phyloP scores from a whole-genome alignment of 92 coral and sea anemone species.

The Heliopora coerulea region DNA sequence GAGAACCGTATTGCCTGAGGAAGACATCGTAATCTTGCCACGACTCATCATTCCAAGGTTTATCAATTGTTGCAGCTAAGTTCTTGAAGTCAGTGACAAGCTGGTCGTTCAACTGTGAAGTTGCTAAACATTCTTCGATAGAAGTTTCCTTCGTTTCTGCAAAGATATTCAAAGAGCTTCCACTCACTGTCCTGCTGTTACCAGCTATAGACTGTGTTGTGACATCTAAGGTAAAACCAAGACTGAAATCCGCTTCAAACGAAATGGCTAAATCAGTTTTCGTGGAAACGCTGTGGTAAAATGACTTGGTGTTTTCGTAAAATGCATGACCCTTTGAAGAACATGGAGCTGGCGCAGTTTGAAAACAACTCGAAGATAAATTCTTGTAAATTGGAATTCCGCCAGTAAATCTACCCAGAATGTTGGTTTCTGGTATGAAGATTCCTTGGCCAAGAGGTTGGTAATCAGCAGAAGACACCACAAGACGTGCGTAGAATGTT shows the following conservation, averaged over 20 bases:
- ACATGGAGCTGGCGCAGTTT: neutral
- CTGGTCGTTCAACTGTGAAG: neutral
- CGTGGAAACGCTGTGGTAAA: constrained; percentile 31
- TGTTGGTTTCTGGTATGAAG: too few relatives aligned
- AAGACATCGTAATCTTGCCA: constrained; percentile 41
- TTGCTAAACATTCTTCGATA: constrained; percentile 21
- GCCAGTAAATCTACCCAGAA: too few relatives aligned
- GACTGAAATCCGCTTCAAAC: neutral
- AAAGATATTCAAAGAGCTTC: constrained; percentile 28
- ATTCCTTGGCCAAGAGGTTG: too few relatives aligned
- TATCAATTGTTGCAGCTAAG: neutral
- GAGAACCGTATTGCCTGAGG: constrained; percentile 37
- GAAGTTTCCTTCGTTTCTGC: neutral
- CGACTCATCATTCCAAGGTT: constrained; percentile 35
- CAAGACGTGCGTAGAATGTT: too few relatives aligned
- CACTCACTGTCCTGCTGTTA: constrained; percentile 7
- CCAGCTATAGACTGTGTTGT: neutral
- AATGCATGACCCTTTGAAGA: constrained; percentile 18
- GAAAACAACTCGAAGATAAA: neutral
- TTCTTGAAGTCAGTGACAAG: constrained; percentile 27
- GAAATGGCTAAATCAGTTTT: constrained; percentile 18
- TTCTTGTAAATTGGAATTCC: too few relatives aligned
- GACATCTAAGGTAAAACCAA: constrained; percentile 27
- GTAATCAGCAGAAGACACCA: too few relatives aligned
- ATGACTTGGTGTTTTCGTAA: constrained; percentile 19